Percentiles rank a stretch among this genome's conserved stretches.
These are phyloP conservation scores for Phytoseiulus persimilis DNA, from an alignment of 2,888 invertebrate species.

Conservation along the genomic window DNA sequence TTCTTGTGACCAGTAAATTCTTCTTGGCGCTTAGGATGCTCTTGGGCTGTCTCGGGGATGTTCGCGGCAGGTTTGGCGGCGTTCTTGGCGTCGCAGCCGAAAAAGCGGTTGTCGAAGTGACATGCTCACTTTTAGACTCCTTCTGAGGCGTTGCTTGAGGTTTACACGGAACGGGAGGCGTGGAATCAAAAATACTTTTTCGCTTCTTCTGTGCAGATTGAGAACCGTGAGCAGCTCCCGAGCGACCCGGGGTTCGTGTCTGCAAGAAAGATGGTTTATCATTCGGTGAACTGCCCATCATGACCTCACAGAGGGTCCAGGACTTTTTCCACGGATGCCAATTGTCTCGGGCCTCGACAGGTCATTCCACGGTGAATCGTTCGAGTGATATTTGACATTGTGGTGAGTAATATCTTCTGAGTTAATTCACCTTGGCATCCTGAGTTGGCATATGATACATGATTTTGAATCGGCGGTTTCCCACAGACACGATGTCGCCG, in stretches of 20 bases:
- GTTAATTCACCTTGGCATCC: neutral
- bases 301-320: no score
- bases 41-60: neutral
- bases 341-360: no score
- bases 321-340: no score
- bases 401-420: no score
- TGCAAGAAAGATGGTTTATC: neutral
- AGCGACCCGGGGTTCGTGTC: neutral
- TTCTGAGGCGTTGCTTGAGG: neutral
- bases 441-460: neutral
- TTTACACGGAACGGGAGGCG: neutral
- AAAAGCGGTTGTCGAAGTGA: neutral
- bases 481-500: neutral
- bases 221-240: neutral
- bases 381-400: no score
- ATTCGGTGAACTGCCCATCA: neutral
- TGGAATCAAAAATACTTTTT: neutral
- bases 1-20: conserved; percentile 14
- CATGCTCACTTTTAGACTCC: neutral
- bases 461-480: conserved; percentile 7
- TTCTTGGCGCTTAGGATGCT: conserved; percentile 22
- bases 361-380: no score
- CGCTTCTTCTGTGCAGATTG: neutral
- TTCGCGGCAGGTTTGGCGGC: neutral
- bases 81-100: neutral